Conservation (phyloP, 2,888 invertebrate species). For the Micropterix aruncella region DNA sequence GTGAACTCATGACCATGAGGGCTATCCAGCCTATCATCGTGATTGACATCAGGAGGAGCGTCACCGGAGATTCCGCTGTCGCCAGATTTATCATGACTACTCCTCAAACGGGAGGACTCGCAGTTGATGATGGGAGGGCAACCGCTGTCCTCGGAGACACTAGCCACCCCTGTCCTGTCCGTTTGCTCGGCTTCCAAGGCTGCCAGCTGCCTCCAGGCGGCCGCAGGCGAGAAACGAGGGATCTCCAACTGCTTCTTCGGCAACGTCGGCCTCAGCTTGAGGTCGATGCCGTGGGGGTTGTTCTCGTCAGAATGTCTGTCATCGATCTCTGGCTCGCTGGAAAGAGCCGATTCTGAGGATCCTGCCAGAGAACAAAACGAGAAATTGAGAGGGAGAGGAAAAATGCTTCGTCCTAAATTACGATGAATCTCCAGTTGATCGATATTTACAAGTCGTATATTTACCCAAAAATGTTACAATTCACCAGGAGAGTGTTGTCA, state of each 20-base stretch:
- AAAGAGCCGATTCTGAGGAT: constrained; percentile 42
- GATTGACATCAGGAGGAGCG: constrained; percentile 34
- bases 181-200: constrained; percentile 40
- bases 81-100: constrained; percentile 57
- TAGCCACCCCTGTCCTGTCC: constrained; percentile 24
- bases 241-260: constrained; percentile 66
- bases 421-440: too few species aligned
- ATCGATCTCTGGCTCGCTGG: constrained; percentile 34
- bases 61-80: constrained; percentile 79
- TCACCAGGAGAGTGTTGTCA: too few species aligned
- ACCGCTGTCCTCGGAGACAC: constrained; percentile 36
- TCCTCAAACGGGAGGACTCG: constrained; percentile 28
- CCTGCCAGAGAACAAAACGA: constrained; percentile 18
- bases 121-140: constrained; percentile 26
- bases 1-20: constrained; percentile 18
- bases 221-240: constrained; percentile 69
- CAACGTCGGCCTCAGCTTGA: constrained; percentile 62
- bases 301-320: constrained; percentile 24
- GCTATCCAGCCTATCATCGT: constrained; percentile 35
- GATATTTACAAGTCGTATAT: too few species aligned
- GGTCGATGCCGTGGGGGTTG: constrained; percentile 46
- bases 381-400: constrained; percentile 1
- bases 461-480: too few species aligned
- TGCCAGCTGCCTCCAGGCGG: constrained; percentile 67
- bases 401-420: too few species aligned